Evolutionary conservation across 1,140 invertebrate species (phyloP).

Genomic region (Ptiloglossa arizonensis): DNA sequence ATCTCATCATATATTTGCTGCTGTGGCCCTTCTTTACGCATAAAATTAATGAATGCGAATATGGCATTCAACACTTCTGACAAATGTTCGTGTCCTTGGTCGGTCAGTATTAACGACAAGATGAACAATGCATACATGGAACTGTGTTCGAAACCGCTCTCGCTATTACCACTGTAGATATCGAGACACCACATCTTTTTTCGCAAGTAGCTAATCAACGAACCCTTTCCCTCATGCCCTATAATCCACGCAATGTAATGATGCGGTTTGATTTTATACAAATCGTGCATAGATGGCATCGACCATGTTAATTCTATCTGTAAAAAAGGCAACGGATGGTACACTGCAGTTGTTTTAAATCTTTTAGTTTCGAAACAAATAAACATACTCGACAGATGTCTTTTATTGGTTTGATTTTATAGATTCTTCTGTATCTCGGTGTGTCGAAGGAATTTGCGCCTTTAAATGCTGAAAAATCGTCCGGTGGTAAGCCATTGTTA

Average conservation of each 20-base stretch:
- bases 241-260: conserved; percentile 91
- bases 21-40: conserved; percentile 84
- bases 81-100: conserved; percentile 89
- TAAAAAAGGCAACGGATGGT: not conserved
- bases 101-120: conserved; percentile 89
- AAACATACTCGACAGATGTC: conserved; percentile 85
- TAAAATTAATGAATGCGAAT: conserved; percentile 89
- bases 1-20: conserved; percentile 90
- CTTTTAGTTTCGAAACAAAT: too few relatives aligned
- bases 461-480: conserved; percentile 83
- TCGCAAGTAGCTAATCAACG: conserved; percentile 91
- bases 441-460: conserved; percentile 84
- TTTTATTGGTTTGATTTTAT: conserved; percentile 91
- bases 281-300: conserved; percentile 87
- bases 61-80: conserved; percentile 86
- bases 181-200: conserved; percentile 92
- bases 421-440: conserved; percentile 87
- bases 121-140: conserved; percentile 89
- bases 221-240: conserved; percentile 94
- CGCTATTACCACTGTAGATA: conserved; percentile 88
- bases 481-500: conserved; percentile 84
- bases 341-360: too few relatives aligned
- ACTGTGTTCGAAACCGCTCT: conserved; percentile 89
- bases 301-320: conserved; percentile 91
- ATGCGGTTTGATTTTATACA: conserved; percentile 90